Evolutionary conservation across 1,140 invertebrate species (phyloP).

Genomic region (Maconellicoccus hirsutus): DNA sequence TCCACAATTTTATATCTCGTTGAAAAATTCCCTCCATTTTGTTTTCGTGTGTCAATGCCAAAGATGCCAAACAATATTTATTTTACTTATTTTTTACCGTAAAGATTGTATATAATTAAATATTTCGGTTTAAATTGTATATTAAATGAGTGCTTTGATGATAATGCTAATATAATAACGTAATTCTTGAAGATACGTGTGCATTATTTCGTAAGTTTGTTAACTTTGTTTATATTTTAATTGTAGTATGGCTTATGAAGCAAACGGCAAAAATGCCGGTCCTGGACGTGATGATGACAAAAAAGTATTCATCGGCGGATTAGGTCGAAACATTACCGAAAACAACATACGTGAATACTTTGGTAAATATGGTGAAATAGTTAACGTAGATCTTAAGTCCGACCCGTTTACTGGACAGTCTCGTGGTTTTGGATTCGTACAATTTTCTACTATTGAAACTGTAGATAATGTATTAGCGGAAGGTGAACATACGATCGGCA

Average conservation of each 20-base stretch:
- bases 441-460: conserved; percentile 47
- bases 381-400: conserved; percentile 51
- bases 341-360: conserved; percentile 49
- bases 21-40: conserved; percentile 21
- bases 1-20: background rate
- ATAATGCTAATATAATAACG: background rate
- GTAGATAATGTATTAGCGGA: conserved; percentile 38
- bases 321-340: conserved; percentile 40
- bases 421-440: conserved; percentile 57
- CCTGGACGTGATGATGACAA: conserved; percentile 42
- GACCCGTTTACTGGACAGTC: conserved; percentile 50
- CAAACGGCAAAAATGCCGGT: conserved; percentile 26
- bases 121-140: background rate
- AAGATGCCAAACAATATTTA: conserved; percentile 22
- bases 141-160: background rate
- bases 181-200: background rate
- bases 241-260: conserved; percentile 25
- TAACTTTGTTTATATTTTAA: conserved; percentile 9
- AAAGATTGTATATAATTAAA: background rate
- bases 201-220: conserved; percentile 12
- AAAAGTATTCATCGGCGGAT: conserved; percentile 41
- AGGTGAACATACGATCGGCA: conserved; percentile 42
- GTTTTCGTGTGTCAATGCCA: conserved; percentile 22
- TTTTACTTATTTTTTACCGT: conserved; percentile 16
- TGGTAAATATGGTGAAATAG: conserved; percentile 48